A percentile compares a stretch with the other conserved stretches of the same genome.
Evolutionary conservation across 2,797 vertebrate genomes (phyloP).

Genomic region (Myripristis jacobus): DNA sequence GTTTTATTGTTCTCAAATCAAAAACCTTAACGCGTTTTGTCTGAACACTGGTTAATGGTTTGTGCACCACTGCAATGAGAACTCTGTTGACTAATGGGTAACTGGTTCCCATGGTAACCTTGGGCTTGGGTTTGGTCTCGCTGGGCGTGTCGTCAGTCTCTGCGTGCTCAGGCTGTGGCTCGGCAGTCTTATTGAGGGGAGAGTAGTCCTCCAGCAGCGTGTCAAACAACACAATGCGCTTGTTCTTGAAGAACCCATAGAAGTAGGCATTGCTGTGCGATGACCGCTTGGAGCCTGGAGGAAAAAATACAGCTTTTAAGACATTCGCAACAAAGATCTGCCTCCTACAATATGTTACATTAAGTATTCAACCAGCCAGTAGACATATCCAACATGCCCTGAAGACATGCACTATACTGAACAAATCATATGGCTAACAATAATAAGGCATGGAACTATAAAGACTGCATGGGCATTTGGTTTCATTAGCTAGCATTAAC

Average conservation of each 20-base stretch:
- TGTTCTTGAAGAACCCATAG: slow-evolving; percentile 99
- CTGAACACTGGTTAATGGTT: no score
- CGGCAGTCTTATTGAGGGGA: slow-evolving; percentile 89
- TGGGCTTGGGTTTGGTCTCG: slow-evolving; percentile 89
- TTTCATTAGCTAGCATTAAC: not conserved
- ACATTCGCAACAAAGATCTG: not conserved
- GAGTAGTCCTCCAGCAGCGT: slow-evolving; percentile 97
- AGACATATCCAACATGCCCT: not conserved
- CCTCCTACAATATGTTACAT: not conserved
- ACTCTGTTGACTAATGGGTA: not conserved
- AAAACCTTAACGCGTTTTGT: no score
- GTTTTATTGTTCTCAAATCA: no score
- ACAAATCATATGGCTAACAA: not conserved
- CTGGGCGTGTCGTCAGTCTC: slow-evolving; percentile 70
- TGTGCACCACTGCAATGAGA: not conserved
- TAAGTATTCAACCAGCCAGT: no score
- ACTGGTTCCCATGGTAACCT: slow-evolving; percentile 81
- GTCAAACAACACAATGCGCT: slow-evolving; percentile 97
- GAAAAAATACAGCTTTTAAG: slow-evolving; percentile 6
- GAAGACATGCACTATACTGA: not conserved
- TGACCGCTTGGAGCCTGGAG: slow-evolving; percentile 95
- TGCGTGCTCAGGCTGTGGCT: slow-evolving; percentile 80
- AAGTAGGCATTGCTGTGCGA: slow-evolving; percentile 99
- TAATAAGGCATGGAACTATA: not conserved
- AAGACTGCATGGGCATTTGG: not conserved